These are phyloP conservation scores for Sebastes itinus DNA, from an alignment of 2,797 vertebrate species.

Conservation along the genomic window DNA sequence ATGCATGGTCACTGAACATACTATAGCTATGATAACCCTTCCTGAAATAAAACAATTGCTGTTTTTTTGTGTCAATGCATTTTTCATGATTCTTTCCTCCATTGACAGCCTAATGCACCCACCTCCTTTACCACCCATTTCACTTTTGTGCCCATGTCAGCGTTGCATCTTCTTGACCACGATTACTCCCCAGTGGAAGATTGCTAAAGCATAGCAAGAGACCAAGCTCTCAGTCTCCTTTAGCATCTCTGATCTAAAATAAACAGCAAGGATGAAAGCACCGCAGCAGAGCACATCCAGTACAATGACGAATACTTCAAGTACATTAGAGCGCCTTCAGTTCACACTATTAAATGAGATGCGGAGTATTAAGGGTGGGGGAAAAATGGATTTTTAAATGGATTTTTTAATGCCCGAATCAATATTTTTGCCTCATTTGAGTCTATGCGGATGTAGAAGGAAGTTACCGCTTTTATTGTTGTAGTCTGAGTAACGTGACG, in stretches of 20 bases:
- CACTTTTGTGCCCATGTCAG: neutral
- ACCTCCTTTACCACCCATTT: neutral
- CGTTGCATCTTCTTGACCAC: neutral
- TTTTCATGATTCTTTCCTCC: neutral
- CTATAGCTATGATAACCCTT: neutral
- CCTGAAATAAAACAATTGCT: neutral
- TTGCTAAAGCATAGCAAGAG: neutral
- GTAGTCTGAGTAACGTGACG: no score
- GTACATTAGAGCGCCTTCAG: neutral
- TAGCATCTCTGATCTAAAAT: neutral
- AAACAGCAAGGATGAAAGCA: neutral
- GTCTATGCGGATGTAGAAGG: no score
- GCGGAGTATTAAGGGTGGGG: no score
- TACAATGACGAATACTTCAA: neutral
- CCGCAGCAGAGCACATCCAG: neutral
- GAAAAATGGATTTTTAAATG: no score
- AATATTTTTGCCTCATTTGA: no score
- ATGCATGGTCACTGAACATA: neutral
- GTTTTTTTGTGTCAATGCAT: neutral
- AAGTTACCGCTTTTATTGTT: no score
- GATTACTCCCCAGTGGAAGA: neutral
- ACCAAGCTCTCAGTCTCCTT: neutral
- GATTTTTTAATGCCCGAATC: no score
- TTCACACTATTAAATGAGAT: neutral
- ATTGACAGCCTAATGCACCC: neutral